Evolutionary conservation across 2,888 invertebrate species (phyloP).

Genomic region (Odiellus spinosus): DNA sequence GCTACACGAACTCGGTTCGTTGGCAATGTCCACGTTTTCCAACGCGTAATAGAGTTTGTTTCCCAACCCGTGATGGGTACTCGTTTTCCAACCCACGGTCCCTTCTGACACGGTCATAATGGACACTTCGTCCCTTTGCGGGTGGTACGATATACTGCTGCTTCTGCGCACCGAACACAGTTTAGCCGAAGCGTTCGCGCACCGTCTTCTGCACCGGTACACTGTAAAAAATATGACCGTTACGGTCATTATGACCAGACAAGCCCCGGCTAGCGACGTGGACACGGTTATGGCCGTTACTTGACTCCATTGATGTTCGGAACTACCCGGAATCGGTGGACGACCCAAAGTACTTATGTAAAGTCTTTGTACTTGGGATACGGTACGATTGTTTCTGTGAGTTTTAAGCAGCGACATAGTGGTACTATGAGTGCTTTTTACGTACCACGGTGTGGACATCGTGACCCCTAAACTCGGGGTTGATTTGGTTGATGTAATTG

Average conservation of each 20-base stretch:
- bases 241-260: slow-evolving; percentile 11
- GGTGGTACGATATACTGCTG: slow-evolving; percentile 22
- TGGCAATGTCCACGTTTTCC: slow-evolving; percentile 13
- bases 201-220: slow-evolving; percentile 12
- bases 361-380: too few relatives aligned
- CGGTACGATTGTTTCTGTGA: too few relatives aligned
- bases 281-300: slow-evolving; percentile 8
- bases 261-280: slow-evolving; percentile 11
- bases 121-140: slow-evolving; percentile 22
- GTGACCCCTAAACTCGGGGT: too few relatives aligned
- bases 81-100: slow-evolving; percentile 14
- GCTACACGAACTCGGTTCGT: slow-evolving; percentile 5
- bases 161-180: slow-evolving; percentile 10
- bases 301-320: too few relatives aligned
- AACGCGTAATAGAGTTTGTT: slow-evolving; percentile 20
- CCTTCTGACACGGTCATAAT: slow-evolving; percentile 21
- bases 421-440: too few relatives aligned
- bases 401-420: too few relatives aligned
- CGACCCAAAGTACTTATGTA: too few relatives aligned
- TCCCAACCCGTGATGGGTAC: slow-evolving; percentile 16
- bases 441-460: too few relatives aligned
- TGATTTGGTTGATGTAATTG: too few relatives aligned
- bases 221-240: slow-evolving; percentile 9
- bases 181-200: slow-evolving; percentile 6
- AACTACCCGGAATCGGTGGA: too few relatives aligned